Evolutionary conservation across 2,113 vertebrate species (phyloP).

Genomic region (Mormyrus iriodes): DNA sequence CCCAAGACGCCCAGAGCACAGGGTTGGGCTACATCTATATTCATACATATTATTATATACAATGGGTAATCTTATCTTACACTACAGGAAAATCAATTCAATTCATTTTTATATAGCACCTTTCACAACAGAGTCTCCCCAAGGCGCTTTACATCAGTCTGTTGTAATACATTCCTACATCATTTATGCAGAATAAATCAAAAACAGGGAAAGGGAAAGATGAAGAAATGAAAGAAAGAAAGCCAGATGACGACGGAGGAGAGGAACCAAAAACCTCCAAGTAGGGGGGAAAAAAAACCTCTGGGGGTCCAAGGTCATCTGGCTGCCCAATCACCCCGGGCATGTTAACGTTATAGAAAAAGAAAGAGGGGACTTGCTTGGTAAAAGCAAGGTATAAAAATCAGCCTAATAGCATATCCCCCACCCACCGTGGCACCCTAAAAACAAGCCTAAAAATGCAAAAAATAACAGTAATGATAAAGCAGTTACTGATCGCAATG

Average conservation of each 20-base stretch:
- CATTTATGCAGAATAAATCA: too few species aligned
- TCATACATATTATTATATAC: background rate
- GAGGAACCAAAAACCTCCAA: background rate
- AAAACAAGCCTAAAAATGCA: background rate
- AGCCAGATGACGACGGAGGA: background rate
- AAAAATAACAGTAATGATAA: background rate
- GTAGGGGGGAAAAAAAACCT: background rate
- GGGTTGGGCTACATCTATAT: background rate
- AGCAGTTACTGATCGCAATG: background rate
- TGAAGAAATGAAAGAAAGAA: background rate
- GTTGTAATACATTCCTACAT: background rate
- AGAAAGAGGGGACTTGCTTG: background rate
- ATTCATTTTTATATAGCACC: background rate
- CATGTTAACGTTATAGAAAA: background rate
- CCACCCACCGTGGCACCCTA: background rate
- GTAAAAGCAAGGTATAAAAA: background rate
- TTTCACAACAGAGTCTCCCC: background rate
- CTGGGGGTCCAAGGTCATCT: background rate
- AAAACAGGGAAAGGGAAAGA: too few species aligned
- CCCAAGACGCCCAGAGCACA: background rate
- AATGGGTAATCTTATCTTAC: background rate
- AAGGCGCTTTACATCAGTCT: background rate
- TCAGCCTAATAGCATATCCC: background rate
- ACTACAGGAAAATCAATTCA: background rate
- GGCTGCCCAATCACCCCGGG: background rate